Evolutionary conservation across 1,140 invertebrate genomes (phyloP).

Genomic region (Arion vulgaris): DNA sequence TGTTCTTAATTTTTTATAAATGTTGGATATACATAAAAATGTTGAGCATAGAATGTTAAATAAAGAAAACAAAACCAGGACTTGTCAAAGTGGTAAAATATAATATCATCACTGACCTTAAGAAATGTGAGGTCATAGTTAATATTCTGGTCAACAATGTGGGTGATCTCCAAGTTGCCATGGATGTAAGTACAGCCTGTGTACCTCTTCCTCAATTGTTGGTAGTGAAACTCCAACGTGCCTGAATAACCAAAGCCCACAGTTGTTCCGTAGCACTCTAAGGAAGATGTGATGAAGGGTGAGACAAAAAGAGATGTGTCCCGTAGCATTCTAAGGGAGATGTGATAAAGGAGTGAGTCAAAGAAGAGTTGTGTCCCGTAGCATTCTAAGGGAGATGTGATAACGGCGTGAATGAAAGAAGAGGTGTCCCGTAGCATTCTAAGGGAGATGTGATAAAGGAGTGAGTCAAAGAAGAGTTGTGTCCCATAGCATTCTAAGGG

Average conservation of each 20-base stretch:
- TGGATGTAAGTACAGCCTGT: slow-evolving; percentile 98
- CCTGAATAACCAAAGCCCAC: slow-evolving; percentile 62
- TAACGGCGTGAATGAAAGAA: neutral
- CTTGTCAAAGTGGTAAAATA: too few relatives aligned
- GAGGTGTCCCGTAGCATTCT: neutral
- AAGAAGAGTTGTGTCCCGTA: slow-evolving; percentile 46
- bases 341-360: too few relatives aligned
- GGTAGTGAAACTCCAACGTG: slow-evolving; percentile 57
- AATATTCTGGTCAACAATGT: slow-evolving; percentile 56
- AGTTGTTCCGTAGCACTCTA: slow-evolving; percentile 63
- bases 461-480: too few relatives aligned
- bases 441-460: too few relatives aligned
- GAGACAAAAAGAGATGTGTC: neutral
- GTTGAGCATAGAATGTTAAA: too few relatives aligned
- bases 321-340: neutral
- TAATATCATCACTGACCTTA: slow-evolving; percentile 31
- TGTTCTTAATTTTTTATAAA: too few relatives aligned
- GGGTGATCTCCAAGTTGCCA: slow-evolving; percentile 90
- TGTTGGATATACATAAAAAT: too few relatives aligned
- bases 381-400: slow-evolving; percentile 40
- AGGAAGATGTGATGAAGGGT: neutral
- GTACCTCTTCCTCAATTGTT: slow-evolving; percentile 80
- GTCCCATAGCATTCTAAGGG: slow-evolving; percentile 57
- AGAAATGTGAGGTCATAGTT: slow-evolving; percentile 64
- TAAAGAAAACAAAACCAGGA: too few relatives aligned